Percentiles rank a stretch among this genome's conserved stretches.
Conservation (phyloP, 2,113 vertebrate genomes). For the Boleophthalmus pectinirostris region DNA sequence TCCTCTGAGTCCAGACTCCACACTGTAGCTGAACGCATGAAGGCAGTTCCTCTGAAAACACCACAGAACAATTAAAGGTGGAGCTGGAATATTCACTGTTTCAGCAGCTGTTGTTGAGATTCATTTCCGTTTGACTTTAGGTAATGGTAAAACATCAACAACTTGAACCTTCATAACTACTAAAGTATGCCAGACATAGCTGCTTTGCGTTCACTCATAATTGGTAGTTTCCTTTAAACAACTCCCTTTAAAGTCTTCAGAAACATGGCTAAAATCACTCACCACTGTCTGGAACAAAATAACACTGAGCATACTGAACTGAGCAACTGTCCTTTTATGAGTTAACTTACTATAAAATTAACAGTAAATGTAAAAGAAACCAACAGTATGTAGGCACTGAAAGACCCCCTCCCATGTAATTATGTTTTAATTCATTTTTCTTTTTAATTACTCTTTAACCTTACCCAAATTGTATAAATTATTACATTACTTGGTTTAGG, state of each 20-base stretch:
- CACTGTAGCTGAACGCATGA: slow-evolving; percentile 44
- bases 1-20: slow-evolving; percentile 51
- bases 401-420: too few relatives aligned
- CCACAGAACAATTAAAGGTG: slow-evolving; percentile 57
- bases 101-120: slow-evolving; percentile 39
- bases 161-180: neutral
- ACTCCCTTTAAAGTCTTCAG: neutral
- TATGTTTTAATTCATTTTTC: too few relatives aligned
- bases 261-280: neutral
- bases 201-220: neutral
- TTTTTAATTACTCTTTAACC: too few relatives aligned
- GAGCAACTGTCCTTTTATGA: slow-evolving; percentile 3
- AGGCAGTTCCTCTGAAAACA: slow-evolving; percentile 46
- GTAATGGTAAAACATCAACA: slow-evolving; percentile 3
- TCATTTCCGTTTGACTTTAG: slow-evolving; percentile 17
- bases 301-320: slow-evolving; percentile 12
- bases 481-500: too few relatives aligned
- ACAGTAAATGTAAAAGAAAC: neutral
- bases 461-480: too few relatives aligned
- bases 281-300: slow-evolving; percentile 14
- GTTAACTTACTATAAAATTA: slow-evolving; percentile 15
- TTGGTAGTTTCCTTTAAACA: neutral
- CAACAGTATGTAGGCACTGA: neutral
- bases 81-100: slow-evolving; percentile 40
- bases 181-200: neutral